Evolutionary conservation across 1,140 invertebrate genomes (phyloP).

Genomic region (Bilobella aurantiaca): DNA sequence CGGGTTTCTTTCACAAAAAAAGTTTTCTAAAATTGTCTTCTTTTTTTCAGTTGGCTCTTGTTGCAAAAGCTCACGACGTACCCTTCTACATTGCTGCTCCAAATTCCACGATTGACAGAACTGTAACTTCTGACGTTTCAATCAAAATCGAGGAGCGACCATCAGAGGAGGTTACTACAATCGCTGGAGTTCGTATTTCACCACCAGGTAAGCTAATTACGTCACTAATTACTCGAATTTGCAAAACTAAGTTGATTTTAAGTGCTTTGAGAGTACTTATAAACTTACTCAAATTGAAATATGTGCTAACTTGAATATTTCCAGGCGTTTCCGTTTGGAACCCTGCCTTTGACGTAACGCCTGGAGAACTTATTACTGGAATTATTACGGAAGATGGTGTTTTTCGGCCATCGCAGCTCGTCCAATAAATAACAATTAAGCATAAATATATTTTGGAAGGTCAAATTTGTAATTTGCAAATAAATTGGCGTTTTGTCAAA

Average conservation of each 20-base stretch:
- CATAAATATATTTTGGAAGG: too few relatives aligned
- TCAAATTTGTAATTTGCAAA: too few relatives aligned
- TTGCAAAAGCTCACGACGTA: conserved; percentile 79
- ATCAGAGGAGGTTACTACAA: conserved; percentile 74
- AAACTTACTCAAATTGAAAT: too few relatives aligned
- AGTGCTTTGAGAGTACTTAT: too few relatives aligned
- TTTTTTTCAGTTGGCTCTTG: conserved; percentile 63
- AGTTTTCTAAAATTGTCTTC: too few relatives aligned
- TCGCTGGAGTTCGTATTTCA: conserved; percentile 71
- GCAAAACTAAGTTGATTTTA: too few relatives aligned
- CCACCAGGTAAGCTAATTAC: conserved; percentile 53
- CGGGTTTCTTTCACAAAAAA: too few relatives aligned
- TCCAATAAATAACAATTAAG: not conserved
- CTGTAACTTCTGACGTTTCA: conserved; percentile 61
- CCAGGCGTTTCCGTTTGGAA: conserved; percentile 90
- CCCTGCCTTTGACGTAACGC: conserved; percentile 98
- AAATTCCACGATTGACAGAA: conserved; percentile 78
- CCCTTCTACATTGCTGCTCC: conserved; percentile 95
- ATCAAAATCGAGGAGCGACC: conserved; percentile 92
- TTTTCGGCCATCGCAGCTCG: conserved; percentile 50
- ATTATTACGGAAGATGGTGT: conserved; percentile 93
- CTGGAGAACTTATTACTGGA: conserved; percentile 76
- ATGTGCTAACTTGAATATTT: too few relatives aligned
- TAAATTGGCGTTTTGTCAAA: too few relatives aligned
- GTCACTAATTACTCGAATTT: not conserved